These are phyloP conservation scores for Peromyscus attwateri DNA, from an alignment of 2,797 vertebrate genomes.

Conservation along the genomic window DNA sequence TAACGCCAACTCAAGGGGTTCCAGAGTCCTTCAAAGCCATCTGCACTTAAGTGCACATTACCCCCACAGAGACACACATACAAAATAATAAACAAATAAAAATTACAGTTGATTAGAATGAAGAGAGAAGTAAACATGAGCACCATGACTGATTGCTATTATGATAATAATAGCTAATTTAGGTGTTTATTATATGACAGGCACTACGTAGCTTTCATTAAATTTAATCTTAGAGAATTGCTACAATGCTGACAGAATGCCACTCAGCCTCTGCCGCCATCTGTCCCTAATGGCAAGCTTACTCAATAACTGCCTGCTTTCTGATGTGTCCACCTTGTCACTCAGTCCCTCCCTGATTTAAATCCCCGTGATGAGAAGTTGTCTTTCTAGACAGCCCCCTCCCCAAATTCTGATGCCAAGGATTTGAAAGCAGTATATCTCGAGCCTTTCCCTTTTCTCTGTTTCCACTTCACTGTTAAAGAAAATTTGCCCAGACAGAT, in stretches of 20 bases:
- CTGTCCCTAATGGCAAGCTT: neutral
- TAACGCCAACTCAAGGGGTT: neutral
- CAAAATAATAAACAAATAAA: neutral
- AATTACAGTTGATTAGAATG: neutral
- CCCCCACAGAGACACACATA: neutral
- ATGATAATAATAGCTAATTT: neutral
- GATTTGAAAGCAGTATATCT: neutral
- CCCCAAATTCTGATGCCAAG: neutral
- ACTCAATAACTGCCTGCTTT: neutral
- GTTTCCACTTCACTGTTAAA: neutral
- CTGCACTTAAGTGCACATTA: neutral
- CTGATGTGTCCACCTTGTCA: neutral
- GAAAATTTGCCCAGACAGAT: neutral
- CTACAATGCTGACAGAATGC: neutral
- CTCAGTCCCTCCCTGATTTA: neutral
- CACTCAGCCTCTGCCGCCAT: neutral
- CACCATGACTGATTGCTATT: neutral
- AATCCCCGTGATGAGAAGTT: neutral
- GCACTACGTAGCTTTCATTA: constrained; percentile 28
- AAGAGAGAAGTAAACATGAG: neutral
- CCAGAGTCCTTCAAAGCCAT: neutral
- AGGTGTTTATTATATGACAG: neutral
- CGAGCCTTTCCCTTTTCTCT: neutral
- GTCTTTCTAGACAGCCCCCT: neutral
- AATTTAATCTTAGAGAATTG: constrained; percentile 25